Evolutionary conservation across 1,140 invertebrate species (phyloP), one percentile per base, ranked within the genome.

Genomic region (Nixonia krombeini): DNA sequence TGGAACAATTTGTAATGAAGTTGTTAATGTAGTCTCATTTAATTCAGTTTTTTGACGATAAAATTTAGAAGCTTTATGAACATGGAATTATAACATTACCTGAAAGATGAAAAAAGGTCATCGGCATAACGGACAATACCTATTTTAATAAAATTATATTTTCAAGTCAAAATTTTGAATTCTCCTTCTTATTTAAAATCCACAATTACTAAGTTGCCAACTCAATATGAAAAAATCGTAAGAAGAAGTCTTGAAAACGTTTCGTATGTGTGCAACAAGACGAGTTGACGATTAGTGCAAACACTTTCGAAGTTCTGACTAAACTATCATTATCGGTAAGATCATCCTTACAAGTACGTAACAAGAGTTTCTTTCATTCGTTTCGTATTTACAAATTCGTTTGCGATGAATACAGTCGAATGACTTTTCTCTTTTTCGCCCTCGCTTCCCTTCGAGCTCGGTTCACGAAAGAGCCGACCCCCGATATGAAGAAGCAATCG

Each of bases 311-410:
- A 67, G 61, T 67, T 15, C 56, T 53, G 44, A 41, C 69, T 67
- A 71, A 62, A 45, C 58, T 71, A 71, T 41, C 17, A 13, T 56
- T 52, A 61, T 68, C 31, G 13, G 51, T 66, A 66, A 66, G 61
- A 53, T 75, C 58, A 70, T 50, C 29, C 67, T 72, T 78, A 80
- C 51, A 75, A 75, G 53, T 79, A 73, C 55, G 33, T 76, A 82
- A 82, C 75, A 81, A 82, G 75, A 81, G 71, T 77, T 64, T 56
- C 68, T 68, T 68, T 73, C 51, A 62, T 71, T 67, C 46, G 51
- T 64, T 67, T 67, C 59, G 41, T 76, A 78, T 79, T 58, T 80
- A 78, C 76, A 79, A 53, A 41, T 69, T 49, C 53, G 73, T 56
- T 58, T 21, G 58, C 50, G 31, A 67, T 71, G 40, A 57, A 64